Evolutionary conservation across 2,888 invertebrate genomes (phyloP), one percentile per base, ranked within the genome.

Genomic region (Clistopyga incitator): DNA sequence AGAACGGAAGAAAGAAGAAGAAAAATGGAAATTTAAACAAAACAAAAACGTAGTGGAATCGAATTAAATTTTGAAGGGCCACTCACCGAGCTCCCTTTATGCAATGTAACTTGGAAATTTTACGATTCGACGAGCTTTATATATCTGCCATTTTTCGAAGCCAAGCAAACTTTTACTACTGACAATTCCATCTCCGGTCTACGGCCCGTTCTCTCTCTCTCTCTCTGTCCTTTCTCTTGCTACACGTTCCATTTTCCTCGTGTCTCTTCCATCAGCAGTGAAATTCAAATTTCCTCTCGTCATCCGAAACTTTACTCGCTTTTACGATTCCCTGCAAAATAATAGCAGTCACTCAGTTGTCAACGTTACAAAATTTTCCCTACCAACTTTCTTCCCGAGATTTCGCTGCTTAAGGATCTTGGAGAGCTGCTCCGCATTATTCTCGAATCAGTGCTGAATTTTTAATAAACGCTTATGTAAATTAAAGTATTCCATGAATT

Each of bases 241-340:
- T 8, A 18, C 18, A 47, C 67, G 38, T 3, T 52, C 29, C 42
- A 29, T 13, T 47, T 20, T 74, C 61, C 61, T 64, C 50, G 56
- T 42, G 15, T 52, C 50, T 52, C 29, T 52, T 70, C 61, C 75
- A 50, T 75, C 75, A 47, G 54, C 65, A 65, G 75, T 65, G 65
- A 76, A 76, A 76, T 76, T 67, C 42, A 34, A 38, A 67, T 67
- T 67, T 52, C 38, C 52, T 74, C 61, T 74, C 67, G 65, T 45
- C 25, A 42, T 23, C 20, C 76, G 13, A 76, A 76, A 52, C 29
- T 47, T 74, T 59, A 47, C 25, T 42, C 65, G 23, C 42, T 8
- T 67, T 74, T 65, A 54, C 45, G 42, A 42, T 18, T 67, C 65
- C 25, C 15, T 4, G 65, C n/a, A 54, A 76, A 65, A 64, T 52